Evolutionary conservation across 2,797 vertebrate genomes (phyloP).

Genomic region (Coendou prehensilis): DNA sequence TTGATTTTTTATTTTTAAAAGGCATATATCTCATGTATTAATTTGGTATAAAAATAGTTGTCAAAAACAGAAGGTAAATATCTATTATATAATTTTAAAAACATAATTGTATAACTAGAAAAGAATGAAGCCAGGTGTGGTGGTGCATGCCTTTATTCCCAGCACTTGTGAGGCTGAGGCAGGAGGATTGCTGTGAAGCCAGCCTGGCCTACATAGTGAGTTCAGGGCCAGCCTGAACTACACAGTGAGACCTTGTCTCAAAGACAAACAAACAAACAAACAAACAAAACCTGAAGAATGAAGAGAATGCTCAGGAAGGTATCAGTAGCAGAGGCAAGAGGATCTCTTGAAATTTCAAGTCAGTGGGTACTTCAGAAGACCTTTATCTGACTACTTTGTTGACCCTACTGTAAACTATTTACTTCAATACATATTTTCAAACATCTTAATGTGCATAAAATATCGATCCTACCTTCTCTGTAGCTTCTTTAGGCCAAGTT

Average conservation of each 20-base stretch:
- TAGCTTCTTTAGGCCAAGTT: conserved; percentile 91
- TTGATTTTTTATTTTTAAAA: conserved; percentile 9
- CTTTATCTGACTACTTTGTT: not conserved
- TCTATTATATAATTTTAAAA: conserved; percentile 12
- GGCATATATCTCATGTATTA: not conserved
- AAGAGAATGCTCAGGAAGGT: not conserved
- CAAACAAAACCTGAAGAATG: not conserved
- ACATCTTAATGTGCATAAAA: not conserved
- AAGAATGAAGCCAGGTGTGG: not conserved
- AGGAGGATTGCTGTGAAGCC: no score
- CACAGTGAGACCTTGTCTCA: not conserved
- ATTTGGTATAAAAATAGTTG: conserved; percentile 51
- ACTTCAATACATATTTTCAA: not conserved
- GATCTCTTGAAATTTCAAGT: not conserved
- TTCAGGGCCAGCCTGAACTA: not conserved
- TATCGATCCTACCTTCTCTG: conserved; percentile 88
- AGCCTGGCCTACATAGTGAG: no score
- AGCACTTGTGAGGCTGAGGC: no score
- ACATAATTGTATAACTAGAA: not conserved
- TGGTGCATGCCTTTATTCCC: no score
- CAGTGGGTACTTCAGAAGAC: not conserved
- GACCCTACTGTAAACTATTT: not conserved
- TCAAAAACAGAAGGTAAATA: conserved; percentile 34
- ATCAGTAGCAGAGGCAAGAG: not conserved
- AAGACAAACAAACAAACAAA: not conserved